Percentiles rank a stretch among this genome's conserved stretches.
phyloP scores from a whole-genome alignment of 2,888 invertebrate species.

The Notodonta ziczac region DNA sequence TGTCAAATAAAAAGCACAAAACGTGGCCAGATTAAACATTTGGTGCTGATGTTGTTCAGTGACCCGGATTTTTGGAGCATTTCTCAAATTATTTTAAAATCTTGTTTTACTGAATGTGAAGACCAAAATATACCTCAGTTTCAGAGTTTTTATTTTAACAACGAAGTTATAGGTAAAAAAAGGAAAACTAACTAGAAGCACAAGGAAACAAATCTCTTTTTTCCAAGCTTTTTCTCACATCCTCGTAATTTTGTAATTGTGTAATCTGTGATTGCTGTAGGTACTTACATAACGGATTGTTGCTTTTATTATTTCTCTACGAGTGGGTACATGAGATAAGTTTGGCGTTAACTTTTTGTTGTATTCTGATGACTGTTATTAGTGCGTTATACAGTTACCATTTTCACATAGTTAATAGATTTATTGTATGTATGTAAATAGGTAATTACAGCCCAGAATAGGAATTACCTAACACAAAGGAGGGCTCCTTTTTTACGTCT shows the following conservation, averaged over 20 bases:
- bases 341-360: not conserved
- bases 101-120: not conserved
- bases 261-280: too few relatives aligned
- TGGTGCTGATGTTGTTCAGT: not conserved
- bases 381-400: not conserved
- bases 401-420: too few relatives aligned
- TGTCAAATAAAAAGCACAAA: conserved; percentile 1
- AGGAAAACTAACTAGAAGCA: too few relatives aligned
- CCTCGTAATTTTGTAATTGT: too few relatives aligned
- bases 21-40: not conserved
- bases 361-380: not conserved
- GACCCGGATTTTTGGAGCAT: conserved; percentile 3
- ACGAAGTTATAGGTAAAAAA: too few relatives aligned
- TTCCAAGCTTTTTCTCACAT: too few relatives aligned
- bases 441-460: not conserved
- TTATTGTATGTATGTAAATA: too few relatives aligned
- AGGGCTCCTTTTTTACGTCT: too few relatives aligned
- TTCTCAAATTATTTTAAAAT: not conserved
- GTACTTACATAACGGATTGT: not conserved
- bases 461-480: not conserved
- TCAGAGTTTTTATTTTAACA: too few relatives aligned
- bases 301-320: not conserved
- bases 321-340: not conserved
- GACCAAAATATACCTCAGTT: not conserved
- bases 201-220: too few relatives aligned